Evolutionary conservation across 2,113 vertebrate genomes (phyloP).

Genomic region (Rhineura floridana): DNA sequence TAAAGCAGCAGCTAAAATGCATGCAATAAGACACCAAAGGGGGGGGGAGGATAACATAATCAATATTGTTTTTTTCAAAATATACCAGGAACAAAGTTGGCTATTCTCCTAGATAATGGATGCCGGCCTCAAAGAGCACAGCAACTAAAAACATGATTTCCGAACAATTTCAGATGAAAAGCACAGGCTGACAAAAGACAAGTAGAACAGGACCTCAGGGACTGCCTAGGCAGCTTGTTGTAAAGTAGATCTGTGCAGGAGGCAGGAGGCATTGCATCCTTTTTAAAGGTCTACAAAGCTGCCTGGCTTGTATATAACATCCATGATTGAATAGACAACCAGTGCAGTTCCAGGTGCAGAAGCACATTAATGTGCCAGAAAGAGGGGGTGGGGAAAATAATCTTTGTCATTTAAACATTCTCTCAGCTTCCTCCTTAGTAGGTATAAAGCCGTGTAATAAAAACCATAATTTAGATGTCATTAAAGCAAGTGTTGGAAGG

Average conservation of each 20-base stretch:
- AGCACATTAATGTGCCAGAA: conserved; percentile 58
- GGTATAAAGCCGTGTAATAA: conserved; percentile 46
- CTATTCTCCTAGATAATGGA: background rate
- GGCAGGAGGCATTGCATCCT: conserved; percentile 28
- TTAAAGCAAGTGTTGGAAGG: conserved; percentile 46
- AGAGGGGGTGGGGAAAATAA: conserved; percentile 32
- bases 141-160: conserved; percentile 35
- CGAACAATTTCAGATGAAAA: conserved; percentile 43
- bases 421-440: conserved; percentile 62
- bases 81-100: conserved; percentile 15
- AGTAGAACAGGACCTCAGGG: conserved; percentile 23
- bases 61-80: conserved; percentile 5
- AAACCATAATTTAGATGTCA: conserved; percentile 58
- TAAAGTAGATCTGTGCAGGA: conserved; percentile 39
- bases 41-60: conserved; percentile 25
- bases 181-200: conserved; percentile 3
- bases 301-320: conserved; percentile 42
- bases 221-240: conserved; percentile 24
- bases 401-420: conserved; percentile 55
- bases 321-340: conserved; percentile 58
- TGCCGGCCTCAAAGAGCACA: conserved; percentile 14
- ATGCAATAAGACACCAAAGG: background rate
- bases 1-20: conserved; percentile 10
- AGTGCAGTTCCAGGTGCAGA: conserved; percentile 38
- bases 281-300: conserved; percentile 64